Evolutionary conservation across 2,797 vertebrate genomes (phyloP), one percentile per base, ranked within the genome.

Genomic region (Phoxinus dragarum): DNA sequence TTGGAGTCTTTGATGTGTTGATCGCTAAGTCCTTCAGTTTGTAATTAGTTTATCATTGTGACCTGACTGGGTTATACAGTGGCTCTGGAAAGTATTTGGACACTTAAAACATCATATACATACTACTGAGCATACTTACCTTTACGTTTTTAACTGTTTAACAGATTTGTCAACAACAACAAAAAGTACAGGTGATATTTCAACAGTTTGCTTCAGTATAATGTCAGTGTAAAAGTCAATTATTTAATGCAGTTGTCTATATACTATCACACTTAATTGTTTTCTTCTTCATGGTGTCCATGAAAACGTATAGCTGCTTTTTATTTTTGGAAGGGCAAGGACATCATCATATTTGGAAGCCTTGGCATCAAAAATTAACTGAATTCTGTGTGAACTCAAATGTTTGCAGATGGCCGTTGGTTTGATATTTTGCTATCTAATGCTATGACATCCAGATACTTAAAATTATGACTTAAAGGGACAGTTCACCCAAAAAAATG

Each of bases 1-100:
- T 67, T 67, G 21, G 34, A 66, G 54, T 68, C 36, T 76, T 64
- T 68, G 68, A 82, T 61, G 80, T 54, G 80, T 40, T 81, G 79
- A 81, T 38, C 17, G 11, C n/a, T 49, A 38, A 49, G 27, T 31
- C 5, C 47, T 68, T 23, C 34, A 64, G 4, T 56, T 42, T 59
- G 36, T 68, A 68, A 69, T 76, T 77, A 56, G 64, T 52, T 77
- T 44, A 54, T 36, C 19, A 49, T 12, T 49, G 54, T 23, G 40
- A 56, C 6, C 38, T 74, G 44, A 54, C 73, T 54, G 47, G 10
- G 47, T 75, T 36, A 21, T 75, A 21, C 73, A 23, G 17, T 21
- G 27, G 42, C 36, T 11, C 16, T 38, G 66, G 38, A 68, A 38
- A 68, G 34, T 23, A 40, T 40, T 40, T 21, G 5, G 61, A 64